Evolutionary conservation across 2,888 invertebrate genomes (phyloP).

Genomic region (Dolichomitus sp.): DNA sequence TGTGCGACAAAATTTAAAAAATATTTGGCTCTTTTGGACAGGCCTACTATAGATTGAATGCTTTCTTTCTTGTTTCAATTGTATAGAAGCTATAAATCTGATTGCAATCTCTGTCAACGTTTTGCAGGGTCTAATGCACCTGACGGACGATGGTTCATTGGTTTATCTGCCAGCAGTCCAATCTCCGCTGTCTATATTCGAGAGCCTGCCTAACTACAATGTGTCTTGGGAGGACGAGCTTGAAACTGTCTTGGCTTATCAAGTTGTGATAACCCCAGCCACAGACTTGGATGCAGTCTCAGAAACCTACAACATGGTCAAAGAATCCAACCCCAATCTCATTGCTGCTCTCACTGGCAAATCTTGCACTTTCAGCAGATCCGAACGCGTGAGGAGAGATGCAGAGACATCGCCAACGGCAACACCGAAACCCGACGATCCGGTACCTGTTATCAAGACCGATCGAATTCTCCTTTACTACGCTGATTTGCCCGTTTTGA

Average conservation of each 20-base stretch:
- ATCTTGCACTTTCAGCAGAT: constrained; percentile 75
- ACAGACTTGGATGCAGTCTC: constrained; percentile 74
- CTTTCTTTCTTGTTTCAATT: neutral
- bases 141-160: constrained; percentile 80
- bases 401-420: constrained; percentile 27
- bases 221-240: constrained; percentile 85
- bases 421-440: neutral
- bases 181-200: constrained; percentile 88
- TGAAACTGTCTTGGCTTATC: constrained; percentile 80
- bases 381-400: constrained; percentile 78
- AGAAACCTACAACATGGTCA: constrained; percentile 75
- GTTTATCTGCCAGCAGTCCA: constrained; percentile 90
- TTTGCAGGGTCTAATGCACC: constrained; percentile 85
- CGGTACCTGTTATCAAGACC: constrained; percentile 45
- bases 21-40: too few species aligned
- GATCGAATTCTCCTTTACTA: constrained; percentile 74
- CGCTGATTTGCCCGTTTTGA: constrained; percentile 62
- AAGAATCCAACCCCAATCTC: constrained; percentile 81
- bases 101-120: constrained; percentile 60
- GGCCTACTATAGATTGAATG: neutral
- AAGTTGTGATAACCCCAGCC: constrained; percentile 71
- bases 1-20: too few species aligned
- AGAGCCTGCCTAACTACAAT: constrained; percentile 86
- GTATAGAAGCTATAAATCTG: neutral
- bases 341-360: constrained; percentile 79